A percentile compares a stretch with the other conserved stretches of the same genome.
phyloP scores from a whole-genome alignment of 2,888 invertebrate species.

The Xestia ashworthii region DNA sequence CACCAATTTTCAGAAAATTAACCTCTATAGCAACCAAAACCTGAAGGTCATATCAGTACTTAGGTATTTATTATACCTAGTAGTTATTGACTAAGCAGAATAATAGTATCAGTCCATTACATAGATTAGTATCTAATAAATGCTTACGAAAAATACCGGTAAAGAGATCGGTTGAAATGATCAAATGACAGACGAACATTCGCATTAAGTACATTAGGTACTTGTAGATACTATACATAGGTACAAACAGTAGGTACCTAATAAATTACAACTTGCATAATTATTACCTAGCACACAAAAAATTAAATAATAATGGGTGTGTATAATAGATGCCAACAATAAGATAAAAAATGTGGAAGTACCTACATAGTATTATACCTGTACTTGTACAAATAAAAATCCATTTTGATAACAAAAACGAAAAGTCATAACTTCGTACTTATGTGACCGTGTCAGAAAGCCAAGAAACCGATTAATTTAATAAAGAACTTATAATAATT shows the following conservation, averaged over 20 bases:
- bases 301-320: slow-evolving; percentile 13
- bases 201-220: not conserved
- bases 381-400: slow-evolving; percentile 20
- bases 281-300: not conserved
- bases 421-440: slow-evolving; percentile 5
- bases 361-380: not conserved
- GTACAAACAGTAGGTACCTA: not conserved
- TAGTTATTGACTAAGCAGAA: not conserved
- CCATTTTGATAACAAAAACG: slow-evolving; percentile 37
- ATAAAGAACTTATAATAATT: not conserved
- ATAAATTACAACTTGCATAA: not conserved
- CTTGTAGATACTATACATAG: not conserved
- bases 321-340: not conserved
- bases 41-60: slow-evolving; percentile 17
- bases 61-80: not conserved
- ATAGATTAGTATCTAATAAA: slow-evolving; percentile 20
- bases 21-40: slow-evolving; percentile 14
- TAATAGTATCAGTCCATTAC: not conserved
- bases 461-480: slow-evolving; percentile 4
- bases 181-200: slow-evolving; percentile 1
- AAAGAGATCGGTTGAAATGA: not conserved
- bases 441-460: not conserved
- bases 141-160: slow-evolving; percentile 13
- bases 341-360: slow-evolving; percentile 25
- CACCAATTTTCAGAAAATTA: not conserved